These are phyloP conservation scores for Hucho hucho DNA, from an alignment of 2,113 vertebrate genomes.

Conservation along the genomic window DNA sequence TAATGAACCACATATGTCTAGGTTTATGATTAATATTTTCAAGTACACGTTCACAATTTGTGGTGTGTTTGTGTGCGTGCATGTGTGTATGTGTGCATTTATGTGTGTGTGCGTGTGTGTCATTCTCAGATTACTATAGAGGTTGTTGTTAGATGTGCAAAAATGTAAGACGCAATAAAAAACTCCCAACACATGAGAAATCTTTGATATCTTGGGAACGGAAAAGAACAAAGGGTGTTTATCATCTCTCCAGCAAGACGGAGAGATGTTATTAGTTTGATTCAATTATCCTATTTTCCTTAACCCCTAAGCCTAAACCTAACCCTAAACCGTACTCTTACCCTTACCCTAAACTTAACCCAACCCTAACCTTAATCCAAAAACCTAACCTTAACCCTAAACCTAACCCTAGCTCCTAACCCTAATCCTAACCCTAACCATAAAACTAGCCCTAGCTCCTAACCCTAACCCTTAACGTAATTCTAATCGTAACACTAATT, in stretches of 20 bases:
- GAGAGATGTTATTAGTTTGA: constrained; percentile 18
- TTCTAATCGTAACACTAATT: too few species aligned
- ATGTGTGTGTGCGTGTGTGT: neutral
- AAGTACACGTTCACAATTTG: neutral
- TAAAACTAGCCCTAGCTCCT: too few species aligned
- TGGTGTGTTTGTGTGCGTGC: neutral
- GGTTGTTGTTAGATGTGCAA: constrained; percentile 6
- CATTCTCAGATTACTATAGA: neutral
- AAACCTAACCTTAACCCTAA: too few species aligned
- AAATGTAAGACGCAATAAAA: constrained; percentile 30
- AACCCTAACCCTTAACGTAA: too few species aligned
- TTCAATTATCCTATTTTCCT: constrained; percentile 13
- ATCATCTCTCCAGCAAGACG: constrained; percentile 2
- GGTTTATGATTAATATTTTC: neutral
- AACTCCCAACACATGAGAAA: constrained; percentile 22
- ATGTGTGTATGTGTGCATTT: too few species aligned
- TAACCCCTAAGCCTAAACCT: too few species aligned
- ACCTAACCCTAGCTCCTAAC: too few species aligned
- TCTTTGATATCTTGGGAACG: constrained; percentile 36
- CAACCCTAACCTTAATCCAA: too few species aligned
- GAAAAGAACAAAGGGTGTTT: constrained; percentile 33
- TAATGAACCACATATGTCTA: neutral
- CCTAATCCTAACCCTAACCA: too few species aligned
- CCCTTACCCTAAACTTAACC: too few species aligned
- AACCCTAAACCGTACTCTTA: too few species aligned